Base-by-base conservation (phyloP, 2,888 invertebrate species). In the Melanargia galathea region DNA sequence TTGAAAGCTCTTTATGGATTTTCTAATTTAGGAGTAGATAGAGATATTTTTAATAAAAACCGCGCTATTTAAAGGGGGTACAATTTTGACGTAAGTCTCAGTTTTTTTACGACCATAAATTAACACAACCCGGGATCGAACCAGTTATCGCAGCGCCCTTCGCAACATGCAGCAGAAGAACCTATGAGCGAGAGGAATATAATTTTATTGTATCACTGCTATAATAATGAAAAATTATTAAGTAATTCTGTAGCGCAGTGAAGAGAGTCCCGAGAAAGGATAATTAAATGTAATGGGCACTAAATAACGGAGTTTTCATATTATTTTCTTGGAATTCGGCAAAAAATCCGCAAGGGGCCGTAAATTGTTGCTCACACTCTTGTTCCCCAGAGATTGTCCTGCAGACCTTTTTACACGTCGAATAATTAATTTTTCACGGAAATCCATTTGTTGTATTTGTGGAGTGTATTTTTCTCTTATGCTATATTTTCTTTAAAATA, bases 291-390 rank as follows among this genome's bases (percentile, higher is more conserved):
- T 43, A 56, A 56, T 56, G 56, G 43, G 43, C 30, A 56, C 56
- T 56, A 56, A 43, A 56, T 56, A 56, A 56, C 30, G 56, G 43
- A 56, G 26, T 45, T 56, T 56, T 56, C 40, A 45, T 56, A 56
- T 45, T 43, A 43, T 45, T 56, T 56, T 45, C 56, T 56, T 45
- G 43, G 56, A 30, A 45, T 43, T 56, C 30, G 56, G 56, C 56
- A 24, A 30, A 45, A 33, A 45, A 56, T 56, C 45, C 56, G 30
- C 26, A 30, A 30, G 56, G 45, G 43, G 43, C 43, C 43, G 43
- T 56, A 45, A 56, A 45, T 45, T 56, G 18, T 45, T 56, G 43
- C 43, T 7, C 24, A 56, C 56, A 56, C 22, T 40, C 40, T n/a
- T 40, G 40, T 11, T 26, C 56, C 43, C 56, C 11, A 7, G 43